Evolutionary conservation across 1,140 invertebrate species (phyloP).

Genomic region (Tetranychus urticae): DNA sequence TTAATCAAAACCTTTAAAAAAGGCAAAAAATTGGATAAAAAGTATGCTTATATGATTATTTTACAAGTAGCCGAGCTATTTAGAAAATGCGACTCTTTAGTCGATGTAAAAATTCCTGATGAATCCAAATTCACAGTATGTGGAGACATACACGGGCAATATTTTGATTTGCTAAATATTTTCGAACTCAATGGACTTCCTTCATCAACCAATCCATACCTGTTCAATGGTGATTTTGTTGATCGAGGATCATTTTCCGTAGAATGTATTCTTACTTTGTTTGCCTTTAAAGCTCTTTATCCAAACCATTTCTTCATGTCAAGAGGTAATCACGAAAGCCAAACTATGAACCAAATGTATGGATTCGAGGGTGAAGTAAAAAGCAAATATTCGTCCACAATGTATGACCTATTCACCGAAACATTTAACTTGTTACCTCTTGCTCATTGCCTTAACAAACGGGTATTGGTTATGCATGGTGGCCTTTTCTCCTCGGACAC

Average conservation of each 20-base stretch:
- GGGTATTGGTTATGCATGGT: constrained; percentile 84
- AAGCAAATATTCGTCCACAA: constrained; percentile 65
- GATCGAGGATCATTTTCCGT: constrained; percentile 97
- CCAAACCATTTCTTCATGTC: constrained; percentile 95
- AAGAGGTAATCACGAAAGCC: constrained; percentile 89
- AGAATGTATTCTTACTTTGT: constrained; percentile 92
- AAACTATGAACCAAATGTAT: constrained; percentile 98
- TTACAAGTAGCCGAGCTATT: constrained; percentile 69
- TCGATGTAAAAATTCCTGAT: constrained; percentile 65
- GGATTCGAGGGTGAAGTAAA: constrained; percentile 33
- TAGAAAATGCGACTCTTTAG: constrained; percentile 54
- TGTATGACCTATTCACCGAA: constrained; percentile 92
- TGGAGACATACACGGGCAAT: constrained; percentile 99
- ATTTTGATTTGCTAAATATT: constrained; percentile 92
- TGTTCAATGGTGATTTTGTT: constrained; percentile 69
- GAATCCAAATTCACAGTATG: constrained; percentile 91
- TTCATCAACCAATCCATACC: constrained; percentile 81
- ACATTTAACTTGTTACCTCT: constrained; percentile 94
- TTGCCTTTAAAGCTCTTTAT: constrained; percentile 89
- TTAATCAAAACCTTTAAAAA: constrained; percentile 72
- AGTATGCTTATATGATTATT: constrained; percentile 89
- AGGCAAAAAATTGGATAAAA: constrained; percentile 78
- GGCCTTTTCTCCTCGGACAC: constrained; percentile 68
- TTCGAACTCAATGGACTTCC: constrained; percentile 90
- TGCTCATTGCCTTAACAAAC: constrained; percentile 76